Base-by-base conservation (phyloP, 2,888 invertebrate genomes). In the Diaperis boleti region DNA sequence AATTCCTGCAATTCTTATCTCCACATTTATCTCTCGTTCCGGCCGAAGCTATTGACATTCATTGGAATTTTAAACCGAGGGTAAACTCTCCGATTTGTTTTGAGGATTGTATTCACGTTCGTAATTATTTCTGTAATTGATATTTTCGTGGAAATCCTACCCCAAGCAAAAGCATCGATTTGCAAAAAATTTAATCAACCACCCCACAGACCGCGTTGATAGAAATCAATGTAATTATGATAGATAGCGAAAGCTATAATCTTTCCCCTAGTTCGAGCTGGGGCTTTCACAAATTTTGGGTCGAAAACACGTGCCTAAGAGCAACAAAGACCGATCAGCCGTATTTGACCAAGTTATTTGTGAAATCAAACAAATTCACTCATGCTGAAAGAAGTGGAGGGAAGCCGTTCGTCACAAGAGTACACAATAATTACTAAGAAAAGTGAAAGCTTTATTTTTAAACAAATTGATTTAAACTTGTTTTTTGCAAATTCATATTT, bases 211-310 rank as follows among this genome's bases (percentile, higher is more conserved):
- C 47, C 33, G 39, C 39, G 52, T 39, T 22, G 52, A 41, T 52
- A 41, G 52, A 49, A 59, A 59, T 59, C 49, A 13, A 59, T 59
- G 41, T 59, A 49, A 59, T 59, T 59, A 41, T 59, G 59, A 57
- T 57, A 47, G 35, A 57, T 47, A 15, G 39, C 41, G 59, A 7
- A 17, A 2, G 14, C 11, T 45, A 45, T 47, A 29, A 37, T 17
- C 17, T 18, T 1, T 14, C 35, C 18, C 37, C 17, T 5, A 37
- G 22, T 10, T 17, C 41, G n/a, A 26, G 11, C 7, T n/a, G 41
- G 26, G 13, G n/a, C 11, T 11, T 20, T 26, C 20, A 35, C 33
- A 33, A 42, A 42, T 55, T 55, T 44, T 13, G 29, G 11, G 17
- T 8, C 18, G 44, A 22, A 20, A 52, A 52, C 56, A 56, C 56